These are phyloP conservation scores for Hermetia illucens DNA, from an alignment of 1,140 invertebrate species.

Conservation along the genomic window DNA sequence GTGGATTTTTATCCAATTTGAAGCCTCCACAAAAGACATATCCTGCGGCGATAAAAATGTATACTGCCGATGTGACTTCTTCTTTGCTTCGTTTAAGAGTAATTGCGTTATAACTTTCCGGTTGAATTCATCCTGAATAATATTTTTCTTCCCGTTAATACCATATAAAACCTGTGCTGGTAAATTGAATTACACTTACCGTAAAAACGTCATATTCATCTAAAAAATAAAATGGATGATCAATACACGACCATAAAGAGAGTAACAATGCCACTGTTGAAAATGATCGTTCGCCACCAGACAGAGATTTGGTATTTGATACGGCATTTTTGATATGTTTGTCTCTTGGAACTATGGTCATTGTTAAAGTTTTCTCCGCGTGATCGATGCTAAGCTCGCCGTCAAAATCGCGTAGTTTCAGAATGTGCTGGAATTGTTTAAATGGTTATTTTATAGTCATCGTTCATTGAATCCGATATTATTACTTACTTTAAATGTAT, in stretches of 20 bases:
- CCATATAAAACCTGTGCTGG: not conserved
- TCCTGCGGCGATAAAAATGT: slow-evolving; percentile 65
- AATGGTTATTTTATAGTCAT: slow-evolving; percentile 13
- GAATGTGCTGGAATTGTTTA: slow-evolving; percentile 4
- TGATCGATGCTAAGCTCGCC: slow-evolving; percentile 48
- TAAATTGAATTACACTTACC: slow-evolving; percentile 37
- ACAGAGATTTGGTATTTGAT: slow-evolving; percentile 50
- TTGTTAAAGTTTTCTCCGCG: slow-evolving; percentile 35
- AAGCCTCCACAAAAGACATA: slow-evolving; percentile 38
- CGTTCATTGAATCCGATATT: slow-evolving; percentile 5
- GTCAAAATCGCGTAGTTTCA: slow-evolving; percentile 25
- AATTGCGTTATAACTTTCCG: slow-evolving; percentile 52
- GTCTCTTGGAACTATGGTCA: slow-evolving; percentile 43
- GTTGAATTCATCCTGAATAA: slow-evolving; percentile 54
- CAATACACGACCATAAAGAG: slow-evolving; percentile 81
- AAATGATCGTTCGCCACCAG: slow-evolving; percentile 91
- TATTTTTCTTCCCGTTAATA: slow-evolving; percentile 3
- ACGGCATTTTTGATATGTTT: slow-evolving; percentile 21
- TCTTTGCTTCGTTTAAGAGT: slow-evolving; percentile 45
- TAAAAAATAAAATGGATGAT: slow-evolving; percentile 86
- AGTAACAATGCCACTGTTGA: slow-evolving; percentile 89
- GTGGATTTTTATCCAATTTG: slow-evolving; percentile 40
- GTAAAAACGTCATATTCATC: slow-evolving; percentile 99
- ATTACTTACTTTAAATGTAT: slow-evolving; percentile 10
- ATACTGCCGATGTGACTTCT: slow-evolving; percentile 47